Base-by-base conservation (phyloP, 2,113 vertebrate species). In the Garra rufa region DNA sequence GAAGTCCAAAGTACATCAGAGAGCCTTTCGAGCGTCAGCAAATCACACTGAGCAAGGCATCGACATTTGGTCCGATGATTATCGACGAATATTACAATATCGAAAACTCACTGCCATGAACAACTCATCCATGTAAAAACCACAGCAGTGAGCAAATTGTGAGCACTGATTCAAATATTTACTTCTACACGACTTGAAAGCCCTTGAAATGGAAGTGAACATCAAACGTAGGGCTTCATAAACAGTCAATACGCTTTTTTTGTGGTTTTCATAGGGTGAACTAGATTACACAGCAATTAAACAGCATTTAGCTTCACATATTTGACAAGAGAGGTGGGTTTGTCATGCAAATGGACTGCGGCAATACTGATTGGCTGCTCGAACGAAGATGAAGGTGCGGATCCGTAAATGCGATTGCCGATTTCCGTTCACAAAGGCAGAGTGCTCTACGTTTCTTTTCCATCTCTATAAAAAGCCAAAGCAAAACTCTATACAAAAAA, bases 261-360 rank as follows among this genome's bases (percentile, higher is more conserved):
- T 21, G 17, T 21, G 17, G 3, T 82, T 70, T 74, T 82, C 55
- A 87, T 59, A 46, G 14, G 44, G 65, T 69, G 76, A 81, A 71
- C 28, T 17, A 55, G 70, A 85, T 78, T 65, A 52, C n/a, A 87
- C 74, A 48, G 83, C 67, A 43, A 76, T 85, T 55, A 69, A 61
- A 88, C 86, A 80, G 86, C 75, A 46, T 67, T 69, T 48, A 21
- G 75, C 65, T 63, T 76, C 17, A 55, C 34, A 50, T 41, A 50
- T 77, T 65, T 19, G 73, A 84, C 78, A 63, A 57, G 46, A 55
- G 48, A 69, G 73, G 30, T 1, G 55, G 52, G 34, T 83, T 81
- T 75, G 43, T 85, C 87, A 81, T 88, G 87, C 84, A 85, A 82
- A 83, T 59, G 52, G 19, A 55, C 46, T 76, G 46, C 48, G 52